Base-by-base conservation (phyloP, 2,113 vertebrate species). In the Strix aluco region DNA sequence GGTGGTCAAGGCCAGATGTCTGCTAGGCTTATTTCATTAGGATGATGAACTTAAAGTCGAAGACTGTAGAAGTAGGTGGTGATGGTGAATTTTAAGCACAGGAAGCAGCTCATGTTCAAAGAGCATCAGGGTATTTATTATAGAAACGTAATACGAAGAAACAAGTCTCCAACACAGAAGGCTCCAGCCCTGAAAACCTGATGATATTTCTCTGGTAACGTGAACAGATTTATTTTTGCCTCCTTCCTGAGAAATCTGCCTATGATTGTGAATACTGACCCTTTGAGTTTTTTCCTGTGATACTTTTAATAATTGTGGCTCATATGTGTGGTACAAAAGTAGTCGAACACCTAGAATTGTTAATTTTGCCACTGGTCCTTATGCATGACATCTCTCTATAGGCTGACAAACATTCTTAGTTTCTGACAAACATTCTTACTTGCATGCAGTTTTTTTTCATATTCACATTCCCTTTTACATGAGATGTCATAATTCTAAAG, bases 61-160 rank as follows among this genome's bases (percentile, higher is more conserved):
- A 22, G 36, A 58, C 55, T 83, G 55, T 54, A 54, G 51, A 82
- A 94, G 65, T 75, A 82, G 78, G 49, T 77, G 80, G 36, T 38
- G 47, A 10, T 82, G 42, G 66, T 94, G 90, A 91, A 88, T 94
- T 90, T 90, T 86, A 92, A 94, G 38, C 84, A 62, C 49, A 92
- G 83, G 90, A 94, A 92, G 49, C 54, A 96, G 78, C 81, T 95
- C 83, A 78, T 91, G 55, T 88, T 87, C 58, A 67, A 86, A 96
- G 66, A 88, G 11, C 23, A 69, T 78, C 30, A n/a, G 59, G 17
- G 23, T 93, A 63, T 91, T 92, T 95, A 80, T 92, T 87, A 62
- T 10, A 81, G 92, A 86, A 82, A 88, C 4, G 6, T 55, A 84
- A 54, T 88, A 72, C 0, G 8, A 92, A 62, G 88, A 93, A 91